Evolutionary conservation across 2,113 vertebrate species (phyloP).

Genomic region (Pteronura brasiliensis): DNA sequence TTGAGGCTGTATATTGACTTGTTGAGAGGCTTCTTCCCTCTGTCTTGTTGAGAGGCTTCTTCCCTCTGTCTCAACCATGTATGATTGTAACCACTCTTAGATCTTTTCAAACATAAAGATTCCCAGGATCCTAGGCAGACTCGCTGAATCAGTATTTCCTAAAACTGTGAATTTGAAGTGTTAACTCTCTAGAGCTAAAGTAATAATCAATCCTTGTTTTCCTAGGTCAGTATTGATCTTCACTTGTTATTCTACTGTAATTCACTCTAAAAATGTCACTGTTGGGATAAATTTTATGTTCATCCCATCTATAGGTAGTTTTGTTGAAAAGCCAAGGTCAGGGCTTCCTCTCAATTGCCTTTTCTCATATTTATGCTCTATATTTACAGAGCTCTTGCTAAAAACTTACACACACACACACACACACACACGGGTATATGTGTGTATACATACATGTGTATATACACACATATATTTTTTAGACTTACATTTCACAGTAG

Average conservation of each 20-base stretch:
- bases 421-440: neutral
- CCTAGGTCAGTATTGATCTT: neutral
- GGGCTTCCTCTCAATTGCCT: neutral
- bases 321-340: neutral
- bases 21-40: neutral
- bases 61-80: neutral
- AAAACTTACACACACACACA: neutral
- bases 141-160: neutral
- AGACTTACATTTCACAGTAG: neutral
- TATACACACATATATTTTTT: neutral
- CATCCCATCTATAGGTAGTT: neutral
- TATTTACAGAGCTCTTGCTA: neutral
- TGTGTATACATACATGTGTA: neutral
- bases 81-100: neutral
- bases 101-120: neutral
- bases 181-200: neutral
- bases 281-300: neutral
- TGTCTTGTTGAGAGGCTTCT: neutral
- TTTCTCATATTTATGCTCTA: neutral
- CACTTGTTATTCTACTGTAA: neutral
- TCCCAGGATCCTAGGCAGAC: neutral
- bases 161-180: neutral
- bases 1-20: neutral
- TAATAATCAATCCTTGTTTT: neutral
- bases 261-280: neutral